Evolutionary conservation across 1,140 invertebrate genomes (phyloP).

Genomic region (Lordiphosa stackelbergi): DNA sequence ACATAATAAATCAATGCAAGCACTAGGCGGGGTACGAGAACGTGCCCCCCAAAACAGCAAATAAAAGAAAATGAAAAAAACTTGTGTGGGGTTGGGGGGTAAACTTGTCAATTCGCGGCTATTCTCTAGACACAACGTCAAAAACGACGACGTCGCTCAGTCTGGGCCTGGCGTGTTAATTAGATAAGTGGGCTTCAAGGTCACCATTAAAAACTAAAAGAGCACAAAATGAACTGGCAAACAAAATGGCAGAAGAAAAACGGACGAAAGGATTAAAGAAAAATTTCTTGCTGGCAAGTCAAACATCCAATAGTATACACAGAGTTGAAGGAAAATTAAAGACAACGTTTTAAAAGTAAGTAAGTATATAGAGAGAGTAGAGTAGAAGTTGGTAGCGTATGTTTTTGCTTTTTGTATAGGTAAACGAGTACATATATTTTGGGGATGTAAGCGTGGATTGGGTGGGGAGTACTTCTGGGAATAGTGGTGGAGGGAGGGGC

Average conservation of each 20-base stretch:
- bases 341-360: slow-evolving; percentile 40
- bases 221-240: slow-evolving; percentile 39
- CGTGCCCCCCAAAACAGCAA: not conserved
- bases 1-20: slow-evolving; percentile 65
- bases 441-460: slow-evolving; percentile 48
- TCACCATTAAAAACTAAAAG: slow-evolving; percentile 65
- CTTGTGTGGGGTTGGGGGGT: slow-evolving; percentile 8
- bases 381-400: slow-evolving; percentile 57
- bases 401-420: slow-evolving; percentile 47
- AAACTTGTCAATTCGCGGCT: slow-evolving; percentile 26
- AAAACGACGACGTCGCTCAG: slow-evolving; percentile 34
- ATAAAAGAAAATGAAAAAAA: slow-evolving; percentile 9
- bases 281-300: slow-evolving; percentile 63
- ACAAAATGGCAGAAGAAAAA: slow-evolving; percentile 28
- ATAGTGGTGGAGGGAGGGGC: slow-evolving; percentile 1
- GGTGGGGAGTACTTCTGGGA: slow-evolving; percentile 2
- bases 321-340: slow-evolving; percentile 49
- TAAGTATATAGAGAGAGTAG: slow-evolving; percentile 44
- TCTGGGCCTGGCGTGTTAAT: slow-evolving; percentile 61
- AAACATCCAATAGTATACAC: slow-evolving; percentile 73
- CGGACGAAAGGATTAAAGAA: slow-evolving; percentile 23
- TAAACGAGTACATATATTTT: slow-evolving; percentile 15
- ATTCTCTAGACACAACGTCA: slow-evolving; percentile 4
- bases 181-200: slow-evolving; percentile 71
- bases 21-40: slow-evolving; percentile 10